Base-by-base conservation (phyloP, 2,797 vertebrate species). In the Monodelphis domestica region DNA sequence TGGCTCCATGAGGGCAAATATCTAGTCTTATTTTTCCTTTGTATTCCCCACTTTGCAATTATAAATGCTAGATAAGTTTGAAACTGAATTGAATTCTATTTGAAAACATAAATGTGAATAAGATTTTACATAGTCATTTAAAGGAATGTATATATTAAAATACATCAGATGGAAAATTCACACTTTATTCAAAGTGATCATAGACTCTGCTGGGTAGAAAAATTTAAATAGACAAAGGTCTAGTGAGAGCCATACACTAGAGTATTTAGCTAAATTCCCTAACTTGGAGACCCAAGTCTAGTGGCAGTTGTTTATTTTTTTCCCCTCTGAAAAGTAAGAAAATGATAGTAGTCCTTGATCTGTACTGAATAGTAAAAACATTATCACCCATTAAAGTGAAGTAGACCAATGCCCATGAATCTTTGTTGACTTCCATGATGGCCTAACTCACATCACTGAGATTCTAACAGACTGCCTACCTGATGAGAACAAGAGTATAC, bases 381-480 rank as follows among this genome's bases (percentile, higher is more conserved):
- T 53, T 89, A 94, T 54, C 88, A 78, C 24, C 91, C 92, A 91
- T 95, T 59, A 52, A 90, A 52, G 0, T 59, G 10, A 53, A 89
- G 33, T 88, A 90, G 90, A 94, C 94, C 78, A 53, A 88, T 0
- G 70, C 52, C 29, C 91, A 38, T 54, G 56, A 59, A 89, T 45
- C 17, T 91, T 45, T 54, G 54, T 26, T 84, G 30, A 54, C 38
- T 84, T 84, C 70, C n/a, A 45, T 84, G 38, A 84, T 26, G 24
- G 24, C 24, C 21, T 53, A 53, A 30, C 21, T 90, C 51, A 55
- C 50, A 84, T 45, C 4, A 87, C 90, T 59, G 28, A 89, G 33
- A 15, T 26, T 52, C 7, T 0, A 9, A 90, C 87, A 56, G 50
- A 92, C 24, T 84, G 30, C n/a, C 24, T 50, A 4, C 24, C 51